phyloP scores from a whole-genome alignment of 2,797 vertebrate species.

The Ceryle rudis region DNA sequence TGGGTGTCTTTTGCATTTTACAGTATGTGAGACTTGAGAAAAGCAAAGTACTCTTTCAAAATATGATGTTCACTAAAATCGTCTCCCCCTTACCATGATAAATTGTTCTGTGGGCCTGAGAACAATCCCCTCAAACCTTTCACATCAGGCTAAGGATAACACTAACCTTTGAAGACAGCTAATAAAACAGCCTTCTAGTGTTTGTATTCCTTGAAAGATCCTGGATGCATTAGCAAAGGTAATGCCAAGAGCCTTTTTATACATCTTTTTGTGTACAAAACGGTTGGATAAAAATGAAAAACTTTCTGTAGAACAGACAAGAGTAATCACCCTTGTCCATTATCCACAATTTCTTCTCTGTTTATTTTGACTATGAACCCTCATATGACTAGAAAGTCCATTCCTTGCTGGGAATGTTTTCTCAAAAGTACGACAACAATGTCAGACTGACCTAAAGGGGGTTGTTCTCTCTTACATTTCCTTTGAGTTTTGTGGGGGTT shows the following conservation, averaged over 20 bases:
- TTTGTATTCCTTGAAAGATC: background rate
- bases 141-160: background rate
- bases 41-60: background rate
- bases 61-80: background rate
- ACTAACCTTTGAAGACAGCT: background rate
- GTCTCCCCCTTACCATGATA: background rate
- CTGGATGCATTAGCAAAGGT: background rate
- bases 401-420: background rate
- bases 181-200: background rate
- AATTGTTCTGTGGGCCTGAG: background rate
- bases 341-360: background rate
- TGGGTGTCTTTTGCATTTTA: background rate
- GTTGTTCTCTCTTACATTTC: background rate
- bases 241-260: background rate
- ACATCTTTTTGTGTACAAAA: background rate
- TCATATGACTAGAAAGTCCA: background rate
- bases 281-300: background rate
- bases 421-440: conserved; percentile 20
- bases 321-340: background rate
- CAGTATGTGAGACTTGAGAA: background rate
- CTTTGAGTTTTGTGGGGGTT: background rate
- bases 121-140: background rate
- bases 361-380: conserved; percentile 44
- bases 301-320: background rate
- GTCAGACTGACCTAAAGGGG: conserved; percentile 47